Evolutionary conservation across 2,888 invertebrate genomes (phyloP).

Genomic region (Exocentrus adspersus): DNA sequence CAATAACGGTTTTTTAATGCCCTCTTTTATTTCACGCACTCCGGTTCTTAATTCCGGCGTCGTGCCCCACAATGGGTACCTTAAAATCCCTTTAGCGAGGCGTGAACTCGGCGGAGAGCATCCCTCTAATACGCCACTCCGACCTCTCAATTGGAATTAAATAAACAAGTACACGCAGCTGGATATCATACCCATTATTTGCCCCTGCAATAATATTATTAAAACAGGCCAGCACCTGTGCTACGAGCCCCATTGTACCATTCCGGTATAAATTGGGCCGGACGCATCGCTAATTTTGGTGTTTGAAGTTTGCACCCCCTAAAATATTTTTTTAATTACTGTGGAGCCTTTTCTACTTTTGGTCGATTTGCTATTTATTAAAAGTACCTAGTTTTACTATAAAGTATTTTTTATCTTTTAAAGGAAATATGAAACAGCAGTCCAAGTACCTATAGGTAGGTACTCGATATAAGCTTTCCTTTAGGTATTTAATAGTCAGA

Average conservation of each 20-base stretch:
- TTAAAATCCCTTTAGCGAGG: constrained; percentile 56
- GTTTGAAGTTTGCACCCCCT: neutral
- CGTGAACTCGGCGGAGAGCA: constrained; percentile 51
- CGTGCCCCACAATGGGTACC: constrained; percentile 44
- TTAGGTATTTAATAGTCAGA: too few species aligned
- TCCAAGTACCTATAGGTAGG: too few species aligned
- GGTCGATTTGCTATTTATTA: too few species aligned
- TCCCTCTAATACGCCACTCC: constrained; percentile 52
- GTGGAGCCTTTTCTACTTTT: too few species aligned
- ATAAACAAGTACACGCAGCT: constrained; percentile 56
- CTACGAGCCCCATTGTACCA: neutral
- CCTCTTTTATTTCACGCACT: constrained; percentile 1
- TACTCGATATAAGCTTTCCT: too few species aligned
- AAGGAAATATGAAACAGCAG: too few species aligned
- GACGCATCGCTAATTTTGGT: constrained; percentile 12
- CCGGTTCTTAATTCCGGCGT: constrained; percentile 37
- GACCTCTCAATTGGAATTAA: constrained; percentile 58
- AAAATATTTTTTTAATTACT: neutral
- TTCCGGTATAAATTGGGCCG: constrained; percentile 1
- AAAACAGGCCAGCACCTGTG: constrained; percentile 42
- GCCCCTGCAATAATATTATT: constrained; percentile 50
- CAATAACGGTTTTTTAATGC: too few species aligned
- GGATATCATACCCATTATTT: constrained; percentile 56
- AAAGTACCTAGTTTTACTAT: too few species aligned
- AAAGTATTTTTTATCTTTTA: too few species aligned